These are phyloP conservation scores for Acrossocheilus wenchowensis DNA, from an alignment of 2,797 vertebrate genomes.

Conservation along the genomic window DNA sequence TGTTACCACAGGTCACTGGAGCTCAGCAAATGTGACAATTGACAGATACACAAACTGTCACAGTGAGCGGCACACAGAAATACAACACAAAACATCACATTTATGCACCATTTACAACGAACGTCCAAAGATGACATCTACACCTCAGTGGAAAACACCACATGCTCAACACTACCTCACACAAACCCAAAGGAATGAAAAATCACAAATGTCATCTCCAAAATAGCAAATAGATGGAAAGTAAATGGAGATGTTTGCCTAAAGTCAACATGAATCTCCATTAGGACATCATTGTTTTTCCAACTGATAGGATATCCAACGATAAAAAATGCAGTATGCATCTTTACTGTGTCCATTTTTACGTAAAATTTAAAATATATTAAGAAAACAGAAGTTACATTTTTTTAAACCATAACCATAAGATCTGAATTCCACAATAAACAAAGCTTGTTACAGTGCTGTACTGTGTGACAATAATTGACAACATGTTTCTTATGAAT, in stretches of 20 bases:
- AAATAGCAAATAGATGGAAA: background rate
- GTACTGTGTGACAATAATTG: background rate
- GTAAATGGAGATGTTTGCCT: background rate
- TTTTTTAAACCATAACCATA: background rate
- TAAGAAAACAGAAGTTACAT: background rate
- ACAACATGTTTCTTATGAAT: background rate
- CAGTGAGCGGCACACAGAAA: conserved; percentile 14
- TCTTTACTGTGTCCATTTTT: background rate
- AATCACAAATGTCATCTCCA: background rate
- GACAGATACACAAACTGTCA: conserved; percentile 20
- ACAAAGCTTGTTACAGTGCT: background rate
- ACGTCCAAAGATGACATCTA: background rate
- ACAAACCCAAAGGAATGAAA: background rate
- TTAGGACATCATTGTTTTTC: background rate
- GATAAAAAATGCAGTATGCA: background rate
- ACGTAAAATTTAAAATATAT: background rate
- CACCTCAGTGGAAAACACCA: conserved; percentile 1
- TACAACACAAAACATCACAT: conserved; percentile 29
- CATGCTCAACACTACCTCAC: background rate
- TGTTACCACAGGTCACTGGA: conserved; percentile 33
- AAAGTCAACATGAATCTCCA: background rate
- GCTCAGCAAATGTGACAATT: conserved; percentile 33
- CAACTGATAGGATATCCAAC: background rate
- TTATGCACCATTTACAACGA: background rate
- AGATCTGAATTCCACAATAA: background rate